Evolutionary conservation across 2,888 invertebrate genomes (phyloP), one percentile per base, ranked within the genome.

Genomic region (Lasioglossum oenotherae): DNA sequence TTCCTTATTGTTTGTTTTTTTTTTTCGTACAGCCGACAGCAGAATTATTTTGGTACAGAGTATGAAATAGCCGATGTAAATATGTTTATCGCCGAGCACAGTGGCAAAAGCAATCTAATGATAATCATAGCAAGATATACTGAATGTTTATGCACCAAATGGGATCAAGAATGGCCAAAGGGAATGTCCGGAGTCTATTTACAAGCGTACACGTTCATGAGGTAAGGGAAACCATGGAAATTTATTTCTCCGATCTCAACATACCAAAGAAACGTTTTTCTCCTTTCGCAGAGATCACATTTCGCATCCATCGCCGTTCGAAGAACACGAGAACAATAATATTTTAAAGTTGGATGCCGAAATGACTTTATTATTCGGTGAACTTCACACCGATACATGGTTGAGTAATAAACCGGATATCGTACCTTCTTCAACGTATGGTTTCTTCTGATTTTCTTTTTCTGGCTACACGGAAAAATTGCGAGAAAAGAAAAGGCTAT

Each of bases 111-210:
- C 53, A 96, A 96, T 90, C 96, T 96, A 87, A 96, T 96, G 90
- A 95, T 95, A 72, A 96, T 97, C 89, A 94, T 97, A 14, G 96
- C 96, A 86, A 96, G 96, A 78, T 97, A 96, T 92, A 96, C 97
- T 0, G 95, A 95, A 90, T 95, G 96, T 88, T 94, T 98, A 78
- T 95, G 96, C 14, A 95, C 95, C 10, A 96, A 97, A 90, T 97
- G 97, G 97, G 95, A 95, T 89, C 92, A 96, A 14, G 96, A 96
- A 86, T 98, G 97, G 97, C 97, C 97, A 0, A 95, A 96, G 83
- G 96, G 96, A 73, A 95, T 98, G 49, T 92, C 96, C 0, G 95
- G 96, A 23, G 92, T 96, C 73, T 98, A 96, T 94, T 94, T 97
- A 84, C 96, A 96, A 93, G 96, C 96, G 10, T 97, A 97, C 91